Evolutionary conservation across 1,140 invertebrate species (phyloP), one percentile per base, ranked within the genome.

Genomic region (Eriocheir sinensis): DNA sequence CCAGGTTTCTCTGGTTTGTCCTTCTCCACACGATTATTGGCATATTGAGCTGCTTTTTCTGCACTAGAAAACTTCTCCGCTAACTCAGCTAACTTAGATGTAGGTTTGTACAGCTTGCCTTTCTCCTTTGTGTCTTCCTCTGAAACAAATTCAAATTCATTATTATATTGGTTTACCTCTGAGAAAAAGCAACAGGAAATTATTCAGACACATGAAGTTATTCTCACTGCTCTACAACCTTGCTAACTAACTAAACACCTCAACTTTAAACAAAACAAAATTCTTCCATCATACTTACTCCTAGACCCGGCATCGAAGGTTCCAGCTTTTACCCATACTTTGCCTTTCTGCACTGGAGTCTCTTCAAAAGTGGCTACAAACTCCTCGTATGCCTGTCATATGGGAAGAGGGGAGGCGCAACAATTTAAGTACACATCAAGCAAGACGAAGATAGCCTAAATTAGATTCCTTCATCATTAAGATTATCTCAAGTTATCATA

Each of bases 351-450:
- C 40, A 97, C 97, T 2, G 98, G 98, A 9, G 98, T 97, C 95
- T 99, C 98, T 97, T 99, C 98, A 97, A 99, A 99, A 21, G 99
- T 99, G 93, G 99, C 99, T 34, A 99, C 98, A 98, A 99, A 99
- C 97, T 99, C 99, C 97, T 99, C 98, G 97, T 99, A 99, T 1
- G 95, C 96, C 96, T 96, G 95, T 2, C 79, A 95, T 91, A 27
- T 81, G 6, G 41, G 40, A 92, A 34, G 9, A 81, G 21, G 4
- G 89, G 6, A n/a, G 41, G 8, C 17, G 53, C 36, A 3, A 30
- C 36, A 89, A 8, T 44, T 48, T 27, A n/a, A 44, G n/a, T 40
- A 88, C 30, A 32, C 21, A 72, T 27, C 60, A 34, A 21, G 17
- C 3, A 79, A 72, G 9, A 30, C 21, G 17, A 12, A 8, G 32